These are phyloP conservation scores for Drosophila ustulata DNA, from an alignment of 2,888 invertebrate species.

Conservation along the genomic window DNA sequence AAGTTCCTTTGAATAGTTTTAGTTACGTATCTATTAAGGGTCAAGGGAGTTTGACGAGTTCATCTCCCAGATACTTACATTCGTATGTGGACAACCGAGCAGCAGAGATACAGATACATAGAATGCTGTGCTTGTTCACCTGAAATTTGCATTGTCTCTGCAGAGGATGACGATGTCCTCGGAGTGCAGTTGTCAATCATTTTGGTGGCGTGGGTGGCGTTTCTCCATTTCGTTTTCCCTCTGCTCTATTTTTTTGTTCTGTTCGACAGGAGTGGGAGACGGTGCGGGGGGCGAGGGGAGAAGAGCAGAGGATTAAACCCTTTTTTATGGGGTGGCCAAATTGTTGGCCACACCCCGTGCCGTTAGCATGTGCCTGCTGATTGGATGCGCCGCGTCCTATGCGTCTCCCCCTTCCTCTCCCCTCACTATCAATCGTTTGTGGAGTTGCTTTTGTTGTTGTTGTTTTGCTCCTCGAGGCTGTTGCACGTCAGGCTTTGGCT, in stretches of 20 bases:
- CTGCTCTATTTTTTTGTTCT: background rate
- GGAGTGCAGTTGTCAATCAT: slow-evolving; percentile 58
- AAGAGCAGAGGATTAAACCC: slow-evolving; percentile 17
- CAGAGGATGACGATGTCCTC: slow-evolving; percentile 18
- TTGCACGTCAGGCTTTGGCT: slow-evolving; percentile 46
- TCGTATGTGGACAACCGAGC: background rate
- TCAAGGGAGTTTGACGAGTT: background rate
- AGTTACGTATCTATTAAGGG: no score
- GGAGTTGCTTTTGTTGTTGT: slow-evolving; percentile 30
- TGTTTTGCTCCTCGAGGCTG: slow-evolving; percentile 50
- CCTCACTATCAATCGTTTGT: slow-evolving; percentile 3
- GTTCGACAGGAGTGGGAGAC: background rate
- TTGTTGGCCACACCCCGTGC: slow-evolving; percentile 66
- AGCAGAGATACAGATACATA: background rate
- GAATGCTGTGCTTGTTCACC: background rate
- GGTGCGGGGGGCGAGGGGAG: background rate
- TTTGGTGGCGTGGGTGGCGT: slow-evolving; percentile 7
- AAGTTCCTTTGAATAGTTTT: no score
- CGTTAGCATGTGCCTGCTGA: slow-evolving; percentile 70
- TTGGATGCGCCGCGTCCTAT: slow-evolving; percentile 59
- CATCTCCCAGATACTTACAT: background rate
- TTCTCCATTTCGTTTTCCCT: background rate
- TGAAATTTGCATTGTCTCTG: slow-evolving; percentile 8
- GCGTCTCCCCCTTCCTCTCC: slow-evolving; percentile 15
- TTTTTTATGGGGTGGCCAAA: slow-evolving; percentile 46